Conservation (phyloP, 2,797 vertebrate species). For the Pelodytes ibericus region DNA sequence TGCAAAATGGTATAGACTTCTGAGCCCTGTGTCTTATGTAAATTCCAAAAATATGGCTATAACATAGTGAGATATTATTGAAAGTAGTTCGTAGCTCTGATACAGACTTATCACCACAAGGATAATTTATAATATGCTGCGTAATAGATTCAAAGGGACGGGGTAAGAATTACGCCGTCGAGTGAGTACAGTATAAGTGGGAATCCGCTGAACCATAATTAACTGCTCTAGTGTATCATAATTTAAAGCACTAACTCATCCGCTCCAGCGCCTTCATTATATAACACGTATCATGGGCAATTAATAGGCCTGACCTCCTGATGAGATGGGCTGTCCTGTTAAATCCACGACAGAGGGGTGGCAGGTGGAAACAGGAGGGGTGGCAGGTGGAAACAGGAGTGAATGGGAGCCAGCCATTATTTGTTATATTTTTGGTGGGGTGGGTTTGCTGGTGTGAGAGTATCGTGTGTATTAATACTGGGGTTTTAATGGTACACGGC, state of each 20-base stretch:
- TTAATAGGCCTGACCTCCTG: slow-evolving; percentile 20
- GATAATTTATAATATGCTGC: slow-evolving; percentile 20
- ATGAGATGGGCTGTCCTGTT: slow-evolving; percentile 8
- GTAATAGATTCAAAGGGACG: neutral
- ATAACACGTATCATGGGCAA: slow-evolving; percentile 18
- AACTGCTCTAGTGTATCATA: slow-evolving; percentile 6
- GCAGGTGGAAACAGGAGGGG: neutral
- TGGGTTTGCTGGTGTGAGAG: neutral
- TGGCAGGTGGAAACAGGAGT: neutral
- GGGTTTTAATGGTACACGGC: neutral
- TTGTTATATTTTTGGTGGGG: neutral
- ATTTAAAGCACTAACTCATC: slow-evolving; percentile 17
- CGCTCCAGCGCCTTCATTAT: slow-evolving; percentile 1
- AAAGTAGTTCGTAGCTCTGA: neutral
- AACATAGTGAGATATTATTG: no score
- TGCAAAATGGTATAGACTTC: no score
- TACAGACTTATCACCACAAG: neutral
- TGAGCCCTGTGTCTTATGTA: no score
- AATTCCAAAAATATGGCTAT: no score
- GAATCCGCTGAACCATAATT: slow-evolving; percentile 39
- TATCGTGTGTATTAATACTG: neutral
- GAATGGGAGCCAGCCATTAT: neutral
- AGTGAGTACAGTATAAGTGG: slow-evolving; percentile 8
- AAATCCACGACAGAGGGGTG: slow-evolving; percentile 5
- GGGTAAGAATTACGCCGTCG: neutral